Percentiles rank a stretch among this genome's conserved stretches.
These are phyloP conservation scores for Caenorhabditis inopinata DNA, from an alignment of 1,140 invertebrate species.

Conservation along the genomic window DNA sequence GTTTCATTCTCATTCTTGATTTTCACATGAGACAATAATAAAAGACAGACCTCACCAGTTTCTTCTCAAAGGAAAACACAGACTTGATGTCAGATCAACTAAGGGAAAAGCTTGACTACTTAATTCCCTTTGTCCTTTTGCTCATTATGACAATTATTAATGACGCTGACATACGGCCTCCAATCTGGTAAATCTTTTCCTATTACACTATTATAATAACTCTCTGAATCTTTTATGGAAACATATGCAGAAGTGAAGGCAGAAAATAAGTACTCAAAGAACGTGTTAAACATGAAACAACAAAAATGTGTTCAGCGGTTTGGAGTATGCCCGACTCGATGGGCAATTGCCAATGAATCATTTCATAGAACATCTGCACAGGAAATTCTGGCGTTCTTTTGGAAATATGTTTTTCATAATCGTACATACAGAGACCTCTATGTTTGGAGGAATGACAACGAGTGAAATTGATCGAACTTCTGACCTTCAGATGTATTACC, in stretches of 20 bases:
- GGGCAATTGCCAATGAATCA: background rate
- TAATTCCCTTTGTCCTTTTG: conserved; percentile 12
- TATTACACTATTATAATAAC: background rate
- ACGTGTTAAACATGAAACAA: too few relatives aligned
- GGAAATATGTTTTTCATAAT: too few relatives aligned
- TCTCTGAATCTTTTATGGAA: too few relatives aligned
- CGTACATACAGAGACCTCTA: too few relatives aligned
- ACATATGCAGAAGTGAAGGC: background rate
- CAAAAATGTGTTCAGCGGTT: background rate
- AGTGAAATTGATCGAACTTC: too few relatives aligned
- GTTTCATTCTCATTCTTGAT: conserved; percentile 26
- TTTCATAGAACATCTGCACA: background rate
- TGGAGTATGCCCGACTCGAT: background rate
- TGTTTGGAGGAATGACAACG: too few relatives aligned
- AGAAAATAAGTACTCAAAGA: background rate
- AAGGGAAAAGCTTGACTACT: background rate
- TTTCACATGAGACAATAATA: background rate
- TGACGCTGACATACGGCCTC: background rate
- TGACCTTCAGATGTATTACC: too few relatives aligned
- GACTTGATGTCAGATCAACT: background rate
- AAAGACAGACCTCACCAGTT: background rate
- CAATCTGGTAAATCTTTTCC: background rate
- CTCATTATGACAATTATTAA: conserved; percentile 28
- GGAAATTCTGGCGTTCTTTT: too few relatives aligned
- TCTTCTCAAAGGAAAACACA: background rate